Conservation (phyloP, 2,888 invertebrate species). For the Polia nebulosa region DNA sequence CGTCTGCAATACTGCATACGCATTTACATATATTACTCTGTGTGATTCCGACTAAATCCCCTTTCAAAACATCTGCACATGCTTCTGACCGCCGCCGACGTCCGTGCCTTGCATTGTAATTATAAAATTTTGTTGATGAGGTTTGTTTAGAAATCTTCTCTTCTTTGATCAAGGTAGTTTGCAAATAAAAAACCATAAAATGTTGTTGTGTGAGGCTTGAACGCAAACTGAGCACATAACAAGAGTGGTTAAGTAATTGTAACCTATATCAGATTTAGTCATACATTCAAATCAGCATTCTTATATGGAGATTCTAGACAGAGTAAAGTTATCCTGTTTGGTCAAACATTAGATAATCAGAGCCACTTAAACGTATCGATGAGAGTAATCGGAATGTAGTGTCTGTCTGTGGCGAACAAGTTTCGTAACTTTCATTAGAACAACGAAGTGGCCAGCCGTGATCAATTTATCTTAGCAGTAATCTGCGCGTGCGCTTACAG, state of each 20-base stretch:
- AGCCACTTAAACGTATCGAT: conserved; percentile 51
- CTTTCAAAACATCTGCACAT: conserved; percentile 71
- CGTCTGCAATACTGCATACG: conserved; percentile 73
- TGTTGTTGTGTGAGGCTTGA: background rate
- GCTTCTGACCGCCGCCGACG: conserved; percentile 10
- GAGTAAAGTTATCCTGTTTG: conserved; percentile 37
- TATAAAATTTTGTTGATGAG: conserved; percentile 73
- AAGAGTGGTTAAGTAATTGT: conserved; percentile 23
- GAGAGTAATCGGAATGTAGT: conserved; percentile 54
- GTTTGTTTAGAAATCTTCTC: conserved; percentile 73
- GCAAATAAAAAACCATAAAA: background rate
- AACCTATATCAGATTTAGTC: conserved; percentile 20
- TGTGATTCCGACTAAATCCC: conserved; percentile 64
- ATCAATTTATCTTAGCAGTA: conserved; percentile 72
- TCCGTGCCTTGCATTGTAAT: conserved; percentile 77
- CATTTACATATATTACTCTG: conserved; percentile 74
- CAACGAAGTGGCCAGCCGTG: conserved; percentile 63
- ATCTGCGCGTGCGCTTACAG: conserved; percentile 65
- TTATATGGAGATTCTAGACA: conserved; percentile 1
- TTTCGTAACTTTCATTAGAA: conserved; percentile 72
- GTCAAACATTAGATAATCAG: conserved; percentile 50
- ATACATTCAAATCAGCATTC: conserved; percentile 35
- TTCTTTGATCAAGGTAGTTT: conserved; percentile 46
- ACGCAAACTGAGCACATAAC: background rate
- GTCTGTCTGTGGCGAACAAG: conserved; percentile 60